These are phyloP conservation scores for Cataglyphis hispanica DNA, from an alignment of 1,140 invertebrate species.

Conservation along the genomic window DNA sequence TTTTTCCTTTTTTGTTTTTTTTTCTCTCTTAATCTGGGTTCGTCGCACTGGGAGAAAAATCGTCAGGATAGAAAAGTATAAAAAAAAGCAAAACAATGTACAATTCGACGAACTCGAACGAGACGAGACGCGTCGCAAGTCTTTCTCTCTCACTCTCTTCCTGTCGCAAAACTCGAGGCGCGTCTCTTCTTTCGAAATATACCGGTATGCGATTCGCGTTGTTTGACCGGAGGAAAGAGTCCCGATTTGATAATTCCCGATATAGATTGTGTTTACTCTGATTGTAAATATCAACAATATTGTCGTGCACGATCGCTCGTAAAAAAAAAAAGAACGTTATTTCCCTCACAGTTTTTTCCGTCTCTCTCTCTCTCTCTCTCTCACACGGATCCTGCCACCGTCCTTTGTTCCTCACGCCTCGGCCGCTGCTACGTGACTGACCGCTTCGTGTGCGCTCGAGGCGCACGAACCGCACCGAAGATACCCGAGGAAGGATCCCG, in stretches of 20 bases:
- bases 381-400: constrained; percentile 63
- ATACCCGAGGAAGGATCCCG: constrained; percentile 72
- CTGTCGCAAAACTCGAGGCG: constrained; percentile 3
- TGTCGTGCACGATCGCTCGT: constrained; percentile 8
- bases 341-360: constrained; percentile 4
- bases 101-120: constrained; percentile 15
- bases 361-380: constrained; percentile 10
- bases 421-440: constrained; percentile 80
- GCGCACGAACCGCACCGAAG: constrained; percentile 69
- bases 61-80: constrained; percentile 59
- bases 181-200: constrained; percentile 1
- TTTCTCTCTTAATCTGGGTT: neutral
- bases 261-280: neutral
- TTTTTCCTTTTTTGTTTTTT: neutral
- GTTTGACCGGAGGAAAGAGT: neutral
- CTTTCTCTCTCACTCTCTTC: neutral
- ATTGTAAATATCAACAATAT: constrained; percentile 22
- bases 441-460: constrained; percentile 71
- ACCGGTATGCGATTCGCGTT: constrained; percentile 3
- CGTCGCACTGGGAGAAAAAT: constrained; percentile 17
- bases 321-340: constrained; percentile 20
- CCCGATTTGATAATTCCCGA: neutral
- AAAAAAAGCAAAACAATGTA: constrained; percentile 58
- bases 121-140: constrained; percentile 6
- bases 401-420: constrained; percentile 77